Evolutionary conservation across 2,888 invertebrate genomes (phyloP), one percentile per base, ranked within the genome.

Genomic region (Creontiades dilutus): DNA sequence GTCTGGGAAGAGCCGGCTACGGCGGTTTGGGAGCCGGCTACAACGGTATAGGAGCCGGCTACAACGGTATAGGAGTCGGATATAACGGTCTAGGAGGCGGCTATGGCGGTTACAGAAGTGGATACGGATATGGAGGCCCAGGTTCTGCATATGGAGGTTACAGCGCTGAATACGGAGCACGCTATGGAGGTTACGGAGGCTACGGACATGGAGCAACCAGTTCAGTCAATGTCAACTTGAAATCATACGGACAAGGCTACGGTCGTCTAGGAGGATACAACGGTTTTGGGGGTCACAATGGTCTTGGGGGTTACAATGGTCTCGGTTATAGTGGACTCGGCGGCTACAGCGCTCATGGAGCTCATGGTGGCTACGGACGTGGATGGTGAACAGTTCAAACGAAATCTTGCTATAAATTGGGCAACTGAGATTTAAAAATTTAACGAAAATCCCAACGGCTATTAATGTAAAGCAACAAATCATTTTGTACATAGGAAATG

Each of bases 151-250:
- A 55, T 27, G 61, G 57, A 52, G 85, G 27, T 57, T 28, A 52
- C 11, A 55, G 84, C 12, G 27, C 28, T n/a, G 84, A 52, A n/a
- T 80, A 52, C 19, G 61, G 86, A 37, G 88, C 80, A 68, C 47
- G 90, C 90, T 76, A 75, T 52, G 85, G 76, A 13, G 81, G 86
- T 27, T 90, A 91, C 80, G 90, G 90, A 23, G 91, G 91, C 47
- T 90, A 90, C 23, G 46, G 90, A 16, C 91, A 91, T 27, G 91
- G 91, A 14, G 87, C 87, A n/a, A 90, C 91, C 16, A 89, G 89
- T 68, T 91, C 57, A 16, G 19, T 68, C 19, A 89, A 89, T 84
- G 84, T 37, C 75, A 89, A 89, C 89, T 75, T 89, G 84, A 82
- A 89, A 75, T 82, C 89, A 19, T 88, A 88, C 55, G 28, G 80